A percentile compares a stretch with the other conserved stretches of the same genome.
Evolutionary conservation across 92 coral and sea anemone species (phyloP).

Genomic region (Porites evermanni): DNA sequence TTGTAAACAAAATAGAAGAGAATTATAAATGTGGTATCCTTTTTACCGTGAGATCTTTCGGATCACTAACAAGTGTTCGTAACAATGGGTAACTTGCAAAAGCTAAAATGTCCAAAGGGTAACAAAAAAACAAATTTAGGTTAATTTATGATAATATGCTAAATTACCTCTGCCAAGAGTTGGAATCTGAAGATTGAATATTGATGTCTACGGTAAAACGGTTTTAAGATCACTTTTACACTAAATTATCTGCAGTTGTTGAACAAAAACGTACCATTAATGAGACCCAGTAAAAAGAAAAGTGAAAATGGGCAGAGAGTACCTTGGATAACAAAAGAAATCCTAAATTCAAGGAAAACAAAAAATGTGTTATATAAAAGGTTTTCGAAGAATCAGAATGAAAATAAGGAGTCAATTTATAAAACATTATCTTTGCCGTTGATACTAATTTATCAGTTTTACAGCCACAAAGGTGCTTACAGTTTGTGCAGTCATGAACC

Average conservation of each 20-base stretch:
- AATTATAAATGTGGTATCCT: background rate
- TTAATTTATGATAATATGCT: background rate
- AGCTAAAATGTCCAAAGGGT: background rate
- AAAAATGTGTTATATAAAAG: constrained; percentile 6
- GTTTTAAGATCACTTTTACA: background rate
- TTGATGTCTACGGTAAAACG: background rate
- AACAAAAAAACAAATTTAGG: background rate
- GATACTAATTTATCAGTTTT: too few relatives aligned
- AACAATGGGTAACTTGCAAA: background rate
- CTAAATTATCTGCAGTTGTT: background rate
- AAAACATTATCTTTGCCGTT: background rate
- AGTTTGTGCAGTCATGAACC: too few relatives aligned
- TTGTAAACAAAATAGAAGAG: background rate
- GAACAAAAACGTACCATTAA: background rate
- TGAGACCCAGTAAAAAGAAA: background rate
- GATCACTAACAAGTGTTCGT: background rate
- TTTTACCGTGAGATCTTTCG: background rate
- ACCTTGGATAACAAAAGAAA: constrained; percentile 24
- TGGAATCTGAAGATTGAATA: background rate
- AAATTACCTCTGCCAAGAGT: background rate
- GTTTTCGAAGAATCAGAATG: background rate
- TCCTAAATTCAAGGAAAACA: constrained; percentile 4
- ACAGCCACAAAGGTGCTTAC: too few relatives aligned
- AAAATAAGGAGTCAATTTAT: background rate
- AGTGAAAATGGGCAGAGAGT: background rate